Percentiles rank a stretch among this genome's conserved stretches.
Conservation (phyloP, 1,140 invertebrate species). For the Eurosta solidaginis region DNA sequence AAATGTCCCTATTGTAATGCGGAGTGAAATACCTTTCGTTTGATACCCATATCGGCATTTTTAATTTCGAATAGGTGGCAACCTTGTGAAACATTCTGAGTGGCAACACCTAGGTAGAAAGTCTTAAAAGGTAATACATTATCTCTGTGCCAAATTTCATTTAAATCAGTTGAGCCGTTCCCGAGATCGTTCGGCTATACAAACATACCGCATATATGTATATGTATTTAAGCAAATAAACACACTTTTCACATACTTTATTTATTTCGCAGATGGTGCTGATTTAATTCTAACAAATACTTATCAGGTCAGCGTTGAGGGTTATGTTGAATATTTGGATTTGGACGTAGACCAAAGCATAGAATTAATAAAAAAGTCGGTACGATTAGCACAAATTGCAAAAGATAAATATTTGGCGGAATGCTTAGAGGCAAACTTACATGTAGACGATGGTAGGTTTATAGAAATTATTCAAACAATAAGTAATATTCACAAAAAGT, state of each 20-base stretch:
- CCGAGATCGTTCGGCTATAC: neutral
- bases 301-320: constrained; percentile 84
- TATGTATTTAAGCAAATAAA: neutral
- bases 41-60: no score
- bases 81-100: no score
- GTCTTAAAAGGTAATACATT: no score
- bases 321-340: constrained; percentile 75
- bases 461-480: neutral
- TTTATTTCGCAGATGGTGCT: constrained; percentile 69
- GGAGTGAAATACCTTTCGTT: no score
- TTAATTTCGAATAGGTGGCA: no score
- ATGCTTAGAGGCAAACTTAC: constrained; percentile 45
- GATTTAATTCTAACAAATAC: constrained; percentile 86
- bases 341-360: constrained; percentile 69
- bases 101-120: no score
- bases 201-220: neutral
- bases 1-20: no score
- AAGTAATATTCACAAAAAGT: neutral
- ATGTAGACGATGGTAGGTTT: constrained; percentile 43
- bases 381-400: constrained; percentile 66
- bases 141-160: no score
- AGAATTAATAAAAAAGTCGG: constrained; percentile 73
- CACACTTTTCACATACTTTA: neutral
- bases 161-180: no score
- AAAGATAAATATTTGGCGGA: constrained; percentile 53